These are phyloP conservation scores for Pteronura brasiliensis DNA, from an alignment of 2,113 vertebrate genomes.

Conservation along the genomic window DNA sequence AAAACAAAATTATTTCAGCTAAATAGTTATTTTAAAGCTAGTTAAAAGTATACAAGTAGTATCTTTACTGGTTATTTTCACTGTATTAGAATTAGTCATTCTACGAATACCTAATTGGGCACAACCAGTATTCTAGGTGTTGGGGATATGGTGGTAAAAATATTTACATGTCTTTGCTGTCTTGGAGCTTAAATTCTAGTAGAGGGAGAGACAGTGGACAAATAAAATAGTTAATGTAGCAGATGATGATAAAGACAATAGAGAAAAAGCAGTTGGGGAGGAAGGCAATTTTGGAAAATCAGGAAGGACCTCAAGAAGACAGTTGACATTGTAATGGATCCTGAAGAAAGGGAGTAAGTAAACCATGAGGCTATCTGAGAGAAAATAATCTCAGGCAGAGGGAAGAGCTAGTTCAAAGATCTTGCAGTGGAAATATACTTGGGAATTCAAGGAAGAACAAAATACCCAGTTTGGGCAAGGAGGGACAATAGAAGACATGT, in stretches of 20 bases:
- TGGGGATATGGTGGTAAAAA: not conserved
- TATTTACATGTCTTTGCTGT: not conserved
- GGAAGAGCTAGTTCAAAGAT: not conserved
- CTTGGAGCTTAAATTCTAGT: not conserved
- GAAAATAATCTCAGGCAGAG: not conserved
- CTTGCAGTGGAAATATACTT: not conserved
- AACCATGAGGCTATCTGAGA: not conserved
- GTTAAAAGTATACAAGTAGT: not conserved
- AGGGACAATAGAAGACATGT: not conserved
- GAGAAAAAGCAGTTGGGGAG: not conserved
- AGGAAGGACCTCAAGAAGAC: not conserved
- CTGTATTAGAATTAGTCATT: not conserved
- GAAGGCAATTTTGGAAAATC: not conserved
- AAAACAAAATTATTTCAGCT: conserved; percentile 33
- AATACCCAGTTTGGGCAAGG: not conserved
- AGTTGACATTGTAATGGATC: not conserved
- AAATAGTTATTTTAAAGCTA: not conserved
- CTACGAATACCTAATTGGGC: not conserved
- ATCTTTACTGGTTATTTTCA: conserved; percentile 3
- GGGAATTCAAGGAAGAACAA: not conserved
- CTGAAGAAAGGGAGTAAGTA: not conserved
- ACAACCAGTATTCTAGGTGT: not conserved
- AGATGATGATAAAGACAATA: not conserved
- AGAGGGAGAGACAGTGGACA: not conserved
- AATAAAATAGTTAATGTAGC: not conserved